Base-by-base conservation (phyloP, 2,113 vertebrate genomes). In the Gavialis gangeticus region DNA sequence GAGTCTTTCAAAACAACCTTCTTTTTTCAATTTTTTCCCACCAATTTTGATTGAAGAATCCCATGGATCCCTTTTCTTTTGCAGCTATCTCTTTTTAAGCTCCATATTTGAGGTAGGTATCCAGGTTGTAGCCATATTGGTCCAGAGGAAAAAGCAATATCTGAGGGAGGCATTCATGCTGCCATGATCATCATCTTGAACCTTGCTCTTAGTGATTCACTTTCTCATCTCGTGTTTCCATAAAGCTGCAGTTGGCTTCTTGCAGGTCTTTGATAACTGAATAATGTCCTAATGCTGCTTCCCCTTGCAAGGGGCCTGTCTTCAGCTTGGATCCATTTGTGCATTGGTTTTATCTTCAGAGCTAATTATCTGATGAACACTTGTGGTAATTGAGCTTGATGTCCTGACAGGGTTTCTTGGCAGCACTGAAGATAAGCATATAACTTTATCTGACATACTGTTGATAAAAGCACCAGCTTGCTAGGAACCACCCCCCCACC, bases 301-400 rank as follows among this genome's bases (percentile, higher is more conserved):
- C 59, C 28, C 89, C 89, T 75, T n/a, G 28, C 28, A 62, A 69
- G 59, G 28, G 19, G 78, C 78, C 46, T 64, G 59, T 34, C 55
- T 94, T 95, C 84, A 81, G 18, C 84, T 85, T n/a, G 58, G 73
- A 94, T 95, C 90, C 66, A 87, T 91, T 77, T 94, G 71, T 83
- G 87, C 1, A 0, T 15, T 80, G 84, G 12, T 77, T 95, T 96
- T 91, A 92, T 88, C 94, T 92, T 62, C 58, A n/a, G 46, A 66
- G 79, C 82, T 92, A 92, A 94, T 96, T 94, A 56, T 82, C 54
- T 87, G 85, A 79, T 21, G 58, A 92, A 79, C 75, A 76, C 69
- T 93, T 93, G 75, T 2, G 62, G 34, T 84, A 92, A 92, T 67
- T 30, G 82, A 95, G 58, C 69, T 89, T 54, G 8, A 69, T 4